Evolutionary conservation across 2,113 vertebrate genomes (phyloP), one percentile per base, ranked within the genome.

Genomic region (Myxocyprinus asiaticus): DNA sequence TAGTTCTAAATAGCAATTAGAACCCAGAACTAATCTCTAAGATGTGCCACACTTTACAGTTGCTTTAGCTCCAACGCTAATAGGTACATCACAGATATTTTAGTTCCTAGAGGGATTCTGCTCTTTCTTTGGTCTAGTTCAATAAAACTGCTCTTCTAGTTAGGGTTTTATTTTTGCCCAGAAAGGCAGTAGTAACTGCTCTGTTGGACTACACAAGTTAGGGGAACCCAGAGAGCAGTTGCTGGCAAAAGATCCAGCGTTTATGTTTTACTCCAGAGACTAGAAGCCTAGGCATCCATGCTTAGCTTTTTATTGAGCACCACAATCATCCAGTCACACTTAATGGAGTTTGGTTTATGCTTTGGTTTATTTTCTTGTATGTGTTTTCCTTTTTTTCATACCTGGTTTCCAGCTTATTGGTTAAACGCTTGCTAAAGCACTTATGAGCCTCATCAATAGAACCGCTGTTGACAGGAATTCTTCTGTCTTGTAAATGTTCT

Each of bases 91-190:
- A 48, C 5, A 15, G 14, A 22, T 61, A 7, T 67, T 73, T 79
- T 77, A 58, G 55, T 59, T 74, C 9, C 59, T 47, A 14, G 55
- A 8, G 14, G 10, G 48, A 42, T 33, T 70, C 64, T 47, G 4
- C 6, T 15, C n/a, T 67, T 1, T 4, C 6, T 69, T 67, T n/a
- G 5, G 48, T 61, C 48, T n/a, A 59, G 66, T 78, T 50, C 9
- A 17, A 43, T 78, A 45, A 43, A 71, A 14, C 53, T 64, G 76
- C 76, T 77, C 45, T 50, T 61, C 7, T n/a, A 17, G 14, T 43
- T 61, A 4, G 58, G 47, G 59, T 64, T 78, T 58, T 75, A 8
- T 76, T 72, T 82, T 82, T 80, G 73, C 73, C 76, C 56, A 56
- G 44, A 68, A 59, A 64, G 43, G 61, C 73, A 62, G 42, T 64